Evolutionary conservation across 2,797 vertebrate species (phyloP).

Genomic region (Melanotaenia parkinsoni): DNA sequence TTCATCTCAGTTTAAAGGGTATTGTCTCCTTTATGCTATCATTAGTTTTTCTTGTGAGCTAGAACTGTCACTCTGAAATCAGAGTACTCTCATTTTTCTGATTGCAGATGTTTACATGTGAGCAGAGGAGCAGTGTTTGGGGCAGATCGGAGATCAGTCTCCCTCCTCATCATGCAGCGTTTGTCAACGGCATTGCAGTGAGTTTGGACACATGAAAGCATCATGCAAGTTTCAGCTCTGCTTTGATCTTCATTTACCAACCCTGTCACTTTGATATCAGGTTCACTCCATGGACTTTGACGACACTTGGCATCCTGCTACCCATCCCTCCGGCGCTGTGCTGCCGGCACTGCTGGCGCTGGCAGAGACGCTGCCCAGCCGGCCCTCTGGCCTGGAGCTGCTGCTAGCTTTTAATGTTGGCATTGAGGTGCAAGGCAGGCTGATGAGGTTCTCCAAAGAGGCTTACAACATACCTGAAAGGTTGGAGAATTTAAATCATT

Average conservation of each 20-base stretch:
- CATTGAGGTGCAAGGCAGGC: slow-evolving; percentile 91
- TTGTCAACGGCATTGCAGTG: slow-evolving; percentile 94
- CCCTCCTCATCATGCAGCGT: slow-evolving; percentile 89
- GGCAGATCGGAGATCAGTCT: slow-evolving; percentile 83
- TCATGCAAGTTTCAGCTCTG: neutral
- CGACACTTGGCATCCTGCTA: slow-evolving; percentile 96
- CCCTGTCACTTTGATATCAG: slow-evolving; percentile 65
- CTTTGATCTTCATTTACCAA: neutral
- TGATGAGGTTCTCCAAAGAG: slow-evolving; percentile 91
- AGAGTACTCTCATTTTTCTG: slow-evolving; percentile 11
- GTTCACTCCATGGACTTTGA: slow-evolving; percentile 98
- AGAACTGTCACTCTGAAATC: neutral
- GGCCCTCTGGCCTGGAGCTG: slow-evolving; percentile 88
- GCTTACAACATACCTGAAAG: slow-evolving; percentile 92
- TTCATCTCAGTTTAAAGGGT: neutral
- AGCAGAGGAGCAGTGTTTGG: slow-evolving; percentile 88
- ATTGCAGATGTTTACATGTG: slow-evolving; percentile 85
- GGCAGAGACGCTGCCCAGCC: slow-evolving; percentile 82
- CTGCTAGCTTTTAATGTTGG: slow-evolving; percentile 94
- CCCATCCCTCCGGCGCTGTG: slow-evolving; percentile 92
- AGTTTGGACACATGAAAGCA: slow-evolving; percentile 53
- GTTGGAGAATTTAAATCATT: slow-evolving; percentile 63
- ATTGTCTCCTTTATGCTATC: neutral
- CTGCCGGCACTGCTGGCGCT: slow-evolving; percentile 89
- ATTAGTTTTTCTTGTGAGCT: slow-evolving; percentile 4